A percentile compares a stretch with the other conserved stretches of the same genome.
These are phyloP conservation scores for Drosophila leonis DNA, from an alignment of 2,888 invertebrate genomes.

Conservation along the genomic window DNA sequence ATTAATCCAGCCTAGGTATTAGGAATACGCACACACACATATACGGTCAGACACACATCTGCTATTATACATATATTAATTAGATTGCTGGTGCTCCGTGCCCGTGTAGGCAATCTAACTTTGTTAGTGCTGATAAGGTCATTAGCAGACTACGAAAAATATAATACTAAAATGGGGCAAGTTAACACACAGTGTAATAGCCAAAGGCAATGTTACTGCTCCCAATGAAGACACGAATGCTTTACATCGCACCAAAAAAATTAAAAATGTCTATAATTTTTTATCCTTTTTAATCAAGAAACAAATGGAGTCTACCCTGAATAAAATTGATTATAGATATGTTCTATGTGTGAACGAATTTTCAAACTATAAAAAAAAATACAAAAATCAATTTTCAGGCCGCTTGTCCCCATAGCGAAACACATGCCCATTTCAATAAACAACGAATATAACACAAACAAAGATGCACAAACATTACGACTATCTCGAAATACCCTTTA, in stretches of 20 bases:
- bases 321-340: too few species aligned
- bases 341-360: too few species aligned
- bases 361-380: not conserved
- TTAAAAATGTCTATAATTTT: too few species aligned
- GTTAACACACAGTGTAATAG: not conserved
- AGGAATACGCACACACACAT: not conserved
- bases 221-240: not conserved
- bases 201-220: not conserved
- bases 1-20: constrained; percentile 12
- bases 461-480: too few species aligned
- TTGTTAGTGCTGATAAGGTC: constrained; percentile 34
- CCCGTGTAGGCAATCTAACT: constrained; percentile 27
- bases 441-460: constrained; percentile 1
- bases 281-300: not conserved
- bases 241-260: not conserved
- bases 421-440: constrained; percentile 27
- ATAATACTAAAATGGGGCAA: constrained; percentile 4
- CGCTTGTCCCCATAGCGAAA: not conserved
- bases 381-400: constrained; percentile 6
- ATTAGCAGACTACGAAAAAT: constrained; percentile 15
- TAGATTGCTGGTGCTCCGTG: constrained; percentile 32
- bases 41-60: not conserved
- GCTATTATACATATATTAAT: constrained; percentile 43
- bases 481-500: not conserved
- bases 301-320: not conserved